phyloP scores from a whole-genome alignment of 2,797 vertebrate species.

The Pipistrellus kuhlii region DNA sequence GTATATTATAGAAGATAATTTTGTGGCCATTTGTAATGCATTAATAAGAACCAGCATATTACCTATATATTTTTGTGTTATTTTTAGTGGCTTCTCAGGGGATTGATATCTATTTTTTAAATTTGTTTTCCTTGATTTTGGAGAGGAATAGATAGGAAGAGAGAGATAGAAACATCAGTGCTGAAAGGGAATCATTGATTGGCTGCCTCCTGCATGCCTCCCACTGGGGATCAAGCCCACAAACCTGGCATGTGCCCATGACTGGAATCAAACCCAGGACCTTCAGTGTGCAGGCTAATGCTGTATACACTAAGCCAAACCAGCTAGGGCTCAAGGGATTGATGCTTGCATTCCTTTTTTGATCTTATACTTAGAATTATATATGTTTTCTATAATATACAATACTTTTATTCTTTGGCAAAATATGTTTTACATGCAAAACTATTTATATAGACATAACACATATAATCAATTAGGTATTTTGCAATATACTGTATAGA shows the following conservation, averaged over 20 bases:
- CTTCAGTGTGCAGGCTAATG: too few species aligned
- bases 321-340: background rate
- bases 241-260: too few species aligned
- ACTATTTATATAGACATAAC: slow-evolving; percentile 7
- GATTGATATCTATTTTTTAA: background rate
- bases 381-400: background rate
- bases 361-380: background rate
- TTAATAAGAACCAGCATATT: background rate
- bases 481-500: background rate
- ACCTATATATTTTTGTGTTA: slow-evolving; percentile 4
- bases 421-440: slow-evolving; percentile 18
- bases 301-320: too few species aligned
- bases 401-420: background rate
- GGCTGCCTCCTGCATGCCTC: too few species aligned
- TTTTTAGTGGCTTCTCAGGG: background rate
- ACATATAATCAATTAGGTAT: background rate
- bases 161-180: too few species aligned
- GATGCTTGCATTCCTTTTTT: slow-evolving; percentile 23
- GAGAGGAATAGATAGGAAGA: too few species aligned
- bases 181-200: too few species aligned
- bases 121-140: too few species aligned
- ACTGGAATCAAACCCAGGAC: too few species aligned
- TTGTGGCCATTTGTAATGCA: background rate
- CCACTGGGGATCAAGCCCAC: too few species aligned
- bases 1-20: slow-evolving; percentile 6